Base-by-base conservation (phyloP, 2,888 invertebrate genomes). In the Callyntrura guangdongensis region DNA sequence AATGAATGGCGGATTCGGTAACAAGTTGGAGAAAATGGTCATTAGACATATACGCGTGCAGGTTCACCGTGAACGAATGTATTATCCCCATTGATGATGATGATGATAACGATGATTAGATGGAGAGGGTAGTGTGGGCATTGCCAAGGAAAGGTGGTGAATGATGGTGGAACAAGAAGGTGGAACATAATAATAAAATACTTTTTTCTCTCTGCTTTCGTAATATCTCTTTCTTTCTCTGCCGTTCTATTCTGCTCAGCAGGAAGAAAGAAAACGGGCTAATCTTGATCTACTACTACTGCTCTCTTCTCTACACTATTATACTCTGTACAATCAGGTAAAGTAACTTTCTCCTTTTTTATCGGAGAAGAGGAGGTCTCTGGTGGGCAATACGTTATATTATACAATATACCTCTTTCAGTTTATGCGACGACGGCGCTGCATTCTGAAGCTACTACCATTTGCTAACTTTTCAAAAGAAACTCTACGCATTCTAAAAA, bases 231-330 rank as follows among this genome's bases (percentile, higher is more conserved):
- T 22, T 74, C 47, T 4, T 9, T 74, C 22, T 36, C 45, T 47
- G 20, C 12, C 47, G 20, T 47, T 69, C 14, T 53, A 12, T 64
- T 4, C 20, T 49, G 14, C 6, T 74, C 49, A 27, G 12, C 22
- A 64, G 74, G 14, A 49, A 49, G 22, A 9, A 22, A 20, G 25
- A 74, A 49, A 74, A 74, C 67, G 27, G 8, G 67, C 74, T 74
- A 74, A 74, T 74, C 74, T 74, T 74, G 74, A 74, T 74, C 74
- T 74, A 74, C 74, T 74, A 9, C 49, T 69, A 3, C 64, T 69
- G 17, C 69, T 69, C 69, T 12, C 14, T 27, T 5, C 2, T 64
- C 11, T 11, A 9, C 53, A 53, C 12, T 14, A 53, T 12, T 53
- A n/a, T n/a, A 3, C 12, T 53, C 53, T 14, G 11, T 69, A 14